Evolutionary conservation across 2,888 invertebrate species (phyloP).

Genomic region (Opisthograptis luteolata): DNA sequence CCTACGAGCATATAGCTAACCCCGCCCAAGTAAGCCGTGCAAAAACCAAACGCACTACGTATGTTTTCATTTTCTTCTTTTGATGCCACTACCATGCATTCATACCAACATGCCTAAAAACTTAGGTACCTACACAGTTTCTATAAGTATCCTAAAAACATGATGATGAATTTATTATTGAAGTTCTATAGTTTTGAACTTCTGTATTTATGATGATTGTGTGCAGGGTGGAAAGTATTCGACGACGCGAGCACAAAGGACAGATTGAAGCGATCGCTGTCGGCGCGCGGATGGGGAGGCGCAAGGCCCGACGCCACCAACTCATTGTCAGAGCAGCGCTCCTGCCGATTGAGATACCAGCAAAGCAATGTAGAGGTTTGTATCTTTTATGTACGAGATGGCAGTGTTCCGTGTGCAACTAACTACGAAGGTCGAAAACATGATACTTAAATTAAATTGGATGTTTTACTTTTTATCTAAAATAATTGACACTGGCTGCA

Average conservation of each 20-base stretch:
- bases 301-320: conserved; percentile 86
- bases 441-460: not conserved
- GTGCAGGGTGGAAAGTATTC: conserved; percentile 93
- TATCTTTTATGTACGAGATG: conserved; percentile 26
- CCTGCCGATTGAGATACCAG: conserved; percentile 93
- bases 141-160: too few species aligned
- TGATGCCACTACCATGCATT: too few species aligned
- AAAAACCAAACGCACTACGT: too few species aligned
- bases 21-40: too few species aligned
- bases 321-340: conserved; percentile 85
- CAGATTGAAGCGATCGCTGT: conserved; percentile 86
- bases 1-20: too few species aligned
- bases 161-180: not conserved
- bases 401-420: too few species aligned
- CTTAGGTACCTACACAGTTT: too few species aligned
- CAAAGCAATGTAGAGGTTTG: conserved; percentile 94
- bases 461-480: not conserved
- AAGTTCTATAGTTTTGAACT: not conserved
- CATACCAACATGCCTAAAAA: too few species aligned
- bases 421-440: not conserved
- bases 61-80: too few species aligned
- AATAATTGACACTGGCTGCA: too few species aligned
- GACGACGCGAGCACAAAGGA: conserved; percentile 87
- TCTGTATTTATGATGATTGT: conserved; percentile 4
- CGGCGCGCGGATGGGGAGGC: conserved; percentile 82